Base-by-base conservation (phyloP, 1,140 invertebrate genomes). In the Stegodyphus dumicola region DNA sequence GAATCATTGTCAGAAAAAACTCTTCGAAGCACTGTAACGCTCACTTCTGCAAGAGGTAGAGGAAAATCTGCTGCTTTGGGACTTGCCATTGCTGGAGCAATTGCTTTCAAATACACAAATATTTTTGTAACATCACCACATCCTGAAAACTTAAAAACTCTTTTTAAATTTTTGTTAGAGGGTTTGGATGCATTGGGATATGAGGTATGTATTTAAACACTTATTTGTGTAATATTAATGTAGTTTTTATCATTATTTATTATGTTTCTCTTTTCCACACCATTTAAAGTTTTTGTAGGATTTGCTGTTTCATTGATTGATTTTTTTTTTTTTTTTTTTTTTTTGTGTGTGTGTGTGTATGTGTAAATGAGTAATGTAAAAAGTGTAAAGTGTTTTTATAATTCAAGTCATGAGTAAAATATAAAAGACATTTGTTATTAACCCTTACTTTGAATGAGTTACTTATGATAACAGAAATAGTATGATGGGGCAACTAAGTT, bases 21-120 rank as follows among this genome's bases (percentile, higher is more conserved):
- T 33, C 91, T 96, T 56, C 93, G 95, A 86, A 95, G 96, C 17
- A 99, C 98, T 0, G 96, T 99, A 67, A 97, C 97, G 1, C 91
- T 99, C 85, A 99, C 98, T 4, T 98, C 99, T 33, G 95, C 97
- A 6, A 93, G 99, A 92, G 99, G 99, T 48, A 92, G 99, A 87
- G 99, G 99, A 87, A 99, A 99, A 92, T 99, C 98, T 6, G 99
- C 99, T 11, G 96, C 98, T 10, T 91, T 99, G n/a, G 99, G 99
- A 9, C 92, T 99, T 71, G 94, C 98, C 2, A 95, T 99, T 53
- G 95, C 93, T 54, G 90, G 91, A 6, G 92, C 93, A 60, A 90
- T 94, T 56, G 92, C 90, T 17, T 95, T 95, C 89, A 96, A 96
- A 18, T 99, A 99, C 90, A 97, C 98, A 15, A 99, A 99, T 90